phyloP scores from a whole-genome alignment of 1,140 invertebrate genomes.

The Plectrocnemia conspersa region DNA sequence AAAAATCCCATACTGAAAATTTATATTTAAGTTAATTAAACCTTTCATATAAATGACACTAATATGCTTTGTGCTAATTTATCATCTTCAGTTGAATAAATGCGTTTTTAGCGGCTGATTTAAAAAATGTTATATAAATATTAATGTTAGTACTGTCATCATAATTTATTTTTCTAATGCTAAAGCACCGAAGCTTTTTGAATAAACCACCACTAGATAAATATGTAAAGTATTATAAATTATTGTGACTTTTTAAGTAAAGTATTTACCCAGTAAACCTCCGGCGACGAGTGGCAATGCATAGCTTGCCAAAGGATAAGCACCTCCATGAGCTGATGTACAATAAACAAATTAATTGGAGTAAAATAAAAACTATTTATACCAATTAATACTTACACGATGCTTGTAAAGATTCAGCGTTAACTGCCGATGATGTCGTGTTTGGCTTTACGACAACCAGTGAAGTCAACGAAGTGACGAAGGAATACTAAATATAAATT shows the following conservation, averaged over 20 bases:
- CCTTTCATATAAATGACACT: no score
- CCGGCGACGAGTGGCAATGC: conserved; percentile 14
- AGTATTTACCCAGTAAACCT: not conserved
- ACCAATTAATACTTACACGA: conserved; percentile 11
- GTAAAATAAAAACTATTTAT: not conserved
- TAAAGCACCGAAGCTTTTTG: not conserved
- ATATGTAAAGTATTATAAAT: not conserved
- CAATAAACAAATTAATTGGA: not conserved
- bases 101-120: conserved; percentile 8
- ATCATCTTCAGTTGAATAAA: not conserved
- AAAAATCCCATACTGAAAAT: no score
- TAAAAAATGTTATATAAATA: not conserved
- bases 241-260: not conserved
- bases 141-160: not conserved
- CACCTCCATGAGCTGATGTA: not conserved
- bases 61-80: no score
- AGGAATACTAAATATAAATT: conserved; percentile 54
- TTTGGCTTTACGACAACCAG: conserved; percentile 67
- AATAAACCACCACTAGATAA: not conserved
- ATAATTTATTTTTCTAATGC: not conserved
- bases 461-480: conserved; percentile 68
- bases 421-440: conserved; percentile 34
- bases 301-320: not conserved
- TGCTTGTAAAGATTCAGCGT: conserved; percentile 29
- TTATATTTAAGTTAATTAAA: no score